Base-by-base conservation (phyloP, 2,888 invertebrate genomes). In the Bugula neritina region DNA sequence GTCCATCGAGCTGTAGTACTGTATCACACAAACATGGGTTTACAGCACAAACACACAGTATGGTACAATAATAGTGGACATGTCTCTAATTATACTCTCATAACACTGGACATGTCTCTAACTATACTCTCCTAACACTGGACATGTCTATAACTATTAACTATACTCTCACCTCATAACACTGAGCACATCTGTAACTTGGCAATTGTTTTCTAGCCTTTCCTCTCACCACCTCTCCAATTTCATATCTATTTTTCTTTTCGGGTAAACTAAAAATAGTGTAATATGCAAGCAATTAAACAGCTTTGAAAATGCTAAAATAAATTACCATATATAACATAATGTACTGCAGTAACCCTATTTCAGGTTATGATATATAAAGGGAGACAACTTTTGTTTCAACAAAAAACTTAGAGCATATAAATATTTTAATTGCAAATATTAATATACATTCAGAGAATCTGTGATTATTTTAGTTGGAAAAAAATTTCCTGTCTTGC, bases 1-100 rank as follows among this genome's bases (percentile, higher is more conserved):
- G 3, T 79, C 80, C 25, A 78, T 73, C 17, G 76, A 75, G 34
- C 75, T 76, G 75, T 78, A 83, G 74, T 83, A 83, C 83, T 83
- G 76, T n/a, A 75, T 55, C 5, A 31, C 31, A n/a, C 10, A 13
- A 63, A 63, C 43, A 43, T n/a, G n/a, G n/a, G n/a, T n/a, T n/a
- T n/a, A n/a, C n/a, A n/a, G n/a, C n/a, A n/a, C n/a, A n/a, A n/a
- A n/a, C n/a, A n/a, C n/a, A n/a, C n/a, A n/a, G n/a, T n/a, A n/a
- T n/a, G n/a, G n/a, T n/a, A n/a, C n/a, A n/a, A n/a, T n/a, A n/a
- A n/a, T n/a, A n/a, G n/a, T n/a, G n/a, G n/a, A n/a, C n/a, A n/a
- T n/a, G n/a, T n/a, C n/a, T n/a, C n/a, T n/a, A n/a, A n/a, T n/a
- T n/a, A n/a, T n/a, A n/a, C n/a, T n/a, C n/a, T n/a, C n/a, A n/a